Evolutionary conservation across 1,140 invertebrate genomes (phyloP).

Genomic region (Phortica variegata): DNA sequence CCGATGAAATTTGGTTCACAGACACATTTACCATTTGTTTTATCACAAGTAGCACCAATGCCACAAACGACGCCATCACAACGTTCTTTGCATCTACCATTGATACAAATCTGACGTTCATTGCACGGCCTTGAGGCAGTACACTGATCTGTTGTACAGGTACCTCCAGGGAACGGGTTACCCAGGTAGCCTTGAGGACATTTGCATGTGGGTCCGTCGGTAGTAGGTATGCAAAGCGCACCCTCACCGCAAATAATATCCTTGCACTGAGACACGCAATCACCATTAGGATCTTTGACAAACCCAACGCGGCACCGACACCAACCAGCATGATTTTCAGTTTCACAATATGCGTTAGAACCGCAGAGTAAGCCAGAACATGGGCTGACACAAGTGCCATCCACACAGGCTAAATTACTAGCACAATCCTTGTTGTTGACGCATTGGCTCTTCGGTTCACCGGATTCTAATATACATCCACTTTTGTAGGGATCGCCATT

Average conservation of each 20-base stretch:
- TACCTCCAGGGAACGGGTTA: conserved; percentile 87
- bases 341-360: conserved; percentile 81
- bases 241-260: conserved; percentile 77
- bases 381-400: conserved; percentile 77
- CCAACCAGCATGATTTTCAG: conserved; percentile 84
- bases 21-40: conserved; percentile 76
- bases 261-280: conserved; percentile 81
- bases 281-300: conserved; percentile 70
- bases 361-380: conserved; percentile 78
- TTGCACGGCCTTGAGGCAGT: conserved; percentile 73
- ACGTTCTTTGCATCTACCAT: conserved; percentile 79
- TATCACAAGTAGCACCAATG: conserved; percentile 78
- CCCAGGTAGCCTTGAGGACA: conserved; percentile 82
- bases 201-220: conserved; percentile 81
- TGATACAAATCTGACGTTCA: conserved; percentile 76
- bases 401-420: conserved; percentile 73
- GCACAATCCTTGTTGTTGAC: conserved; percentile 74
- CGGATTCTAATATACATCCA: conserved; percentile 66
- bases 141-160: conserved; percentile 78
- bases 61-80: conserved; percentile 83
- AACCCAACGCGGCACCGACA: conserved; percentile 83
- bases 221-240: conserved; percentile 84
- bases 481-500: conserved; percentile 80
- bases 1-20: conserved; percentile 86
- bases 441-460: conserved; percentile 65